Conservation (phyloP, 2,113 vertebrate species). For the Mellivora capensis region DNA sequence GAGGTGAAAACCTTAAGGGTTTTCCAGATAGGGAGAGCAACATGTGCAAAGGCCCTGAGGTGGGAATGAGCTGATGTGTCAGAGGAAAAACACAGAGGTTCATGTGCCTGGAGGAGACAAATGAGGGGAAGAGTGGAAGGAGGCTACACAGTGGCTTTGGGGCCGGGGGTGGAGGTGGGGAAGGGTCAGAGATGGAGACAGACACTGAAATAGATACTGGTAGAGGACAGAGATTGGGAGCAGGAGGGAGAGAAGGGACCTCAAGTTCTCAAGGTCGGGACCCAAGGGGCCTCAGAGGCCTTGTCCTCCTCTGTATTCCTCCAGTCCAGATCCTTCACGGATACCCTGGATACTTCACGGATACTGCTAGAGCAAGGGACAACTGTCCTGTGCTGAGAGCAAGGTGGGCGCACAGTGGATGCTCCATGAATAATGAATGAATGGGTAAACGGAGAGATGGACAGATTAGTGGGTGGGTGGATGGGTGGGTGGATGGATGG, state of each 20-base stretch:
- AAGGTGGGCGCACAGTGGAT: too few species aligned
- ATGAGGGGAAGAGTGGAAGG: not conserved
- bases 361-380: too few species aligned
- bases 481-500: not conserved
- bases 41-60: not conserved
- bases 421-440: not conserved
- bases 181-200: not conserved
- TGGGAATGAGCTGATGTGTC: not conserved
- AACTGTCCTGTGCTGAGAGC: not conserved
- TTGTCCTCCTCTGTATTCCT: not conserved
- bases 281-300: not conserved
- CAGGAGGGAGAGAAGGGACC: not conserved
- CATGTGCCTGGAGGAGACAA: not conserved
- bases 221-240: not conserved
- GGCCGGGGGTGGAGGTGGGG: not conserved
- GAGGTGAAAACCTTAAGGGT: not conserved
- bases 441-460: not conserved
- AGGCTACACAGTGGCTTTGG: not conserved
- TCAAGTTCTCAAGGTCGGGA: not conserved
- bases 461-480: not conserved
- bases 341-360: not conserved
- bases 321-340: not conserved
- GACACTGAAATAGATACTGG: not conserved
- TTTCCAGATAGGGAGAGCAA: not conserved
- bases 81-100: not conserved